Evolutionary conservation across 53 echinoderm and acorn worm species (phyloP).

Genomic region (Mesocentrotus franciscanus): DNA sequence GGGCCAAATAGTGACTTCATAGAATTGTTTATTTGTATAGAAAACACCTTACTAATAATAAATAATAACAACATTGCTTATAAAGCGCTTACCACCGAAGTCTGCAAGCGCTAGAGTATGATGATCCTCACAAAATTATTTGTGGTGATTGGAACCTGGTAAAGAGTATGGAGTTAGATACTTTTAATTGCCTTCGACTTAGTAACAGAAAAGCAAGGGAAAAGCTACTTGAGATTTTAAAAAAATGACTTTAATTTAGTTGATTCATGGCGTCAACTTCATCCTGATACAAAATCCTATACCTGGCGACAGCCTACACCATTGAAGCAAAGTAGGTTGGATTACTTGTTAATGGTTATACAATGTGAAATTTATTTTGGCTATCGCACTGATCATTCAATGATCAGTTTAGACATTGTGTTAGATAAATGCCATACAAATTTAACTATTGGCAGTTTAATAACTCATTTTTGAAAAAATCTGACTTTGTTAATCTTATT

Average conservation of each 20-base stretch:
- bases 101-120: too few relatives aligned
- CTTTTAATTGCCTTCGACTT: constrained; percentile 9
- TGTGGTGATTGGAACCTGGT: constrained; percentile 18
- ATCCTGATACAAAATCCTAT: not conserved
- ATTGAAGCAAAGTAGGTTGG: not conserved
- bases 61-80: too few relatives aligned
- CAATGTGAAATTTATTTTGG: not conserved
- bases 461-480: too few relatives aligned
- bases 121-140: constrained; percentile 15
- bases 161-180: constrained; percentile 12
- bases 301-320: constrained; percentile 30
- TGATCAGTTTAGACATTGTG: constrained; percentile 13
- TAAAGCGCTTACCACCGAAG: too few relatives aligned
- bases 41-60: constrained; percentile 1
- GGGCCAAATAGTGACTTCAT: not conserved
- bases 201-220: not conserved
- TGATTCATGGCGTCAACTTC: too few relatives aligned
- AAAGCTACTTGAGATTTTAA: not conserved
- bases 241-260: not conserved
- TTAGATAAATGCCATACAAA: not conserved
- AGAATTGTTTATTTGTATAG: not conserved
- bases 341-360: not conserved
- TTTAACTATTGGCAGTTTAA: not conserved
- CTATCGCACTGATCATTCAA: not conserved
- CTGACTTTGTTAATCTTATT: too few relatives aligned